Evolutionary conservation across 2,888 invertebrate species (phyloP), one percentile per base, ranked within the genome.

Genomic region (Saturnia pavonia): DNA sequence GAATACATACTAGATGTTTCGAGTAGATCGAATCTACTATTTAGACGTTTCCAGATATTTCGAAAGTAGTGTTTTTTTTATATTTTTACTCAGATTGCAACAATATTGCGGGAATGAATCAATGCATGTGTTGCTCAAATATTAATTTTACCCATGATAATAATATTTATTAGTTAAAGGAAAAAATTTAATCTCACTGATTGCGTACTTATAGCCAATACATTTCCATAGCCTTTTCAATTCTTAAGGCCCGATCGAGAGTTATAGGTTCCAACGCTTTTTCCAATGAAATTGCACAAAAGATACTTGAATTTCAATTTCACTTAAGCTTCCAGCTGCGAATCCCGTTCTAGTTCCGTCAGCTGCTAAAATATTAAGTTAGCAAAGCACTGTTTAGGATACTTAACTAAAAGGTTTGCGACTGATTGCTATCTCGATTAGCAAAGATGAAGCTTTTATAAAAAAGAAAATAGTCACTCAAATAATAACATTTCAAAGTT

Each of bases 261-360:
- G 74, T 76, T 77, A 77, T 77, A 75, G 78, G 74, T 72, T 71
- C 76, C 72, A 77, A 76, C 73, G 77, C 74, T 77, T 78, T 79
- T 76, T 75, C 80, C 76, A 80, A 78, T 78, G 82, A 75, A 80
- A 78, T 74, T 74, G 75, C 73, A 77, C 74, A 77, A 79, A 79
- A 77, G 74, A 77, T 79, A 80, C 80, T 84, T 83, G 80, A 83
- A 82, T 83, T 82, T 80, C 80, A 83, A 83, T 83, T 76, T 79
- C 75, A 74, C 75, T 76, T 77, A 80, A 80, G 75, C 74, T 72
- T 76, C 77, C 75, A 74, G 75, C 73, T 73, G 75, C 77, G 77
- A 84, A 82, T 79, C 74, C 78, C 74, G 76, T 80, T 78, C 80
- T 74, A 71, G 69, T 71, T 71, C 67, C 65, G 65, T 68, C 72